A percentile compares a stretch with the other conserved stretches of the same genome.
These are phyloP conservation scores for Apostichopus japonicus DNA, from an alignment of 35 echinoderm and acorn worm species.

Conservation along the genomic window DNA sequence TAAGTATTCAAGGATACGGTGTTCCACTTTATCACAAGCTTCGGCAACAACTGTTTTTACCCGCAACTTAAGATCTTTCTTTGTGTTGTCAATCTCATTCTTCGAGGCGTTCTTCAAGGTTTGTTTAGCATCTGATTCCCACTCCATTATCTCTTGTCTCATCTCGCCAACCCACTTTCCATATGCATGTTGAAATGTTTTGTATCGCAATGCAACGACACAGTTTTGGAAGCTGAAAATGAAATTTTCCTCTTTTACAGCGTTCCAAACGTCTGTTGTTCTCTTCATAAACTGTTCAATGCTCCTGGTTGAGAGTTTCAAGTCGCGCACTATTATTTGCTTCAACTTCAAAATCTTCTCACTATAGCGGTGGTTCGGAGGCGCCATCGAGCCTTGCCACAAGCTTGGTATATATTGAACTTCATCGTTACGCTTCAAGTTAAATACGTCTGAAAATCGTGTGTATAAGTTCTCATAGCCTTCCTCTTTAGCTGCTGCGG, in stretches of 20 bases:
- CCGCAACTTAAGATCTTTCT: background rate
- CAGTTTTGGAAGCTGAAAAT: slow-evolving; percentile 58
- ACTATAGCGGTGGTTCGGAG: slow-evolving; percentile 54
- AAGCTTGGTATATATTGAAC: slow-evolving; percentile 52
- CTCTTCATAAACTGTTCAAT: background rate
- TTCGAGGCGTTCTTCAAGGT: background rate
- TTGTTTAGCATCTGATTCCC: slow-evolving; percentile 27
- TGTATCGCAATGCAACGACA: slow-evolving; percentile 30
- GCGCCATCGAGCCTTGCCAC: slow-evolving; percentile 58
- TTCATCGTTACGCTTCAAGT: slow-evolving; percentile 24
- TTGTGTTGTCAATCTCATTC: background rate
- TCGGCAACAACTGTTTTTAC: background rate
- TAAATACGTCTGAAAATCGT: slow-evolving; percentile 55
- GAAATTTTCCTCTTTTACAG: slow-evolving; percentile 44
- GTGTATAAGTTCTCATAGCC: background rate
- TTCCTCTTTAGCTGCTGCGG: slow-evolving; percentile 13
- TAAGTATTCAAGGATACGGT: slow-evolving; percentile 4
- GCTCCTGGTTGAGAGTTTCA: background rate
- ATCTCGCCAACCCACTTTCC: slow-evolving; percentile 51
- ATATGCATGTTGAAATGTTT: slow-evolving; percentile 39
- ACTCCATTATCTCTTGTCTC: slow-evolving; percentile 33
- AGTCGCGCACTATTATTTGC: background rate
- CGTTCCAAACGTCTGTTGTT: slow-evolving; percentile 49
- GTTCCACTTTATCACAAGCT: background rate
- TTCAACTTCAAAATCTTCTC: slow-evolving; percentile 34